Evolutionary conservation across 1,140 invertebrate genomes (phyloP).

Genomic region (Coptotermes formosanus): DNA sequence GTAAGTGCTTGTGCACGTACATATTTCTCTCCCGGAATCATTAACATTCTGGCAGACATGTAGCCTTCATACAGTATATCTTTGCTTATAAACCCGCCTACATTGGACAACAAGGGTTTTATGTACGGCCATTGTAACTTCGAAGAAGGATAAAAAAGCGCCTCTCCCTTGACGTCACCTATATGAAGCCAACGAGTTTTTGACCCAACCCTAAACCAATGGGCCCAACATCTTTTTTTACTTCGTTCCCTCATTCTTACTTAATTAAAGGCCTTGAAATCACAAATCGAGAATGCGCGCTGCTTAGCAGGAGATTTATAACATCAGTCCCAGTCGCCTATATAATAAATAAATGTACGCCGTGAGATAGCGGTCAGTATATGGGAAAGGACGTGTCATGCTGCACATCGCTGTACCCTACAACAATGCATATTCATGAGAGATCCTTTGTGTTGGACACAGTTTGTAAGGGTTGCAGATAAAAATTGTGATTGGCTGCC

Average conservation of each 20-base stretch:
- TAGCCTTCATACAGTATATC: not conserved
- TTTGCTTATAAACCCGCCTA: not conserved
- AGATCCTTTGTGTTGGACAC: not conserved
- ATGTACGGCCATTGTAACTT: constrained; percentile 11
- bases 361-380: not conserved
- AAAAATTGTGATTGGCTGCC: too few relatives aligned
- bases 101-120: not conserved
- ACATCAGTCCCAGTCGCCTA: not conserved
- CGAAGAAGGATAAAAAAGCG: not conserved
- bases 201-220: not conserved
- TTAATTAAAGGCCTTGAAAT: constrained; percentile 20
- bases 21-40: not conserved
- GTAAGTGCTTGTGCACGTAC: constrained; percentile 10
- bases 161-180: not conserved
- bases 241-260: not conserved
- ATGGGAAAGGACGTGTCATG: not conserved
- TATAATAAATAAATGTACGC: constrained; percentile 8
- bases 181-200: not conserved
- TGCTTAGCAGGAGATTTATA: constrained; percentile 1
- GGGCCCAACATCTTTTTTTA: not conserved
- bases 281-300: not conserved
- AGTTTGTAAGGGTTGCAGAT: too few relatives aligned
- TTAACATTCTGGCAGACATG: not conserved
- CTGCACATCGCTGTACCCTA: not conserved
- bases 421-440: not conserved